Evolutionary conservation across 1,140 invertebrate genomes (phyloP), one percentile per base, ranked within the genome.

Genomic region (Araneus ventricosus): DNA sequence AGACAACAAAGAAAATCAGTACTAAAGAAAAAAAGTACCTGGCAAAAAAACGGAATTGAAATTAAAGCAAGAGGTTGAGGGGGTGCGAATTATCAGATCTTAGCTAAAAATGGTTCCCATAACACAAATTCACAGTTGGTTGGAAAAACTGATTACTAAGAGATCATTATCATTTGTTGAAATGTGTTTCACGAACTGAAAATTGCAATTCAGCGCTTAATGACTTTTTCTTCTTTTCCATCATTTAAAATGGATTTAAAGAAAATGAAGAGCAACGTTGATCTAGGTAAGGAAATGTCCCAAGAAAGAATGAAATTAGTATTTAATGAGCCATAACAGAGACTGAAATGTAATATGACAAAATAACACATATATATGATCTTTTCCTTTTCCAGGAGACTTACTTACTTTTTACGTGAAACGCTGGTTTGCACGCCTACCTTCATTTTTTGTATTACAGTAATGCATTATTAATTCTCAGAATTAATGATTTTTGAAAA

Each of bases 191-290:
- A 6, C 10, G 39, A 84, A 84, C 39, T 84, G 82, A 84, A 84
- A 84, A 84, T 84, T 84, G 82, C 39, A 52, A 45, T 52, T 84
- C 82, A n/a, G 45, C 8, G 20, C 82, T 84, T 84, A 84, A 84
- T 84, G 82, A 84, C 82, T 84, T 84, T 84, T 84, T 84, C 79
- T 39, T 84, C 41, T n/a, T n/a, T n/a, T n/a, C n/a, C n/a, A n/a
- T n/a, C 63, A 5, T 67, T 67, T 67, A 67, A 67, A 84, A 52
- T 84, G 39, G 24, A 84, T 57, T 45, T 27, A 27, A 45, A 84
- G 39, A 84, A 84, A 84, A 84, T n/a, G n/a, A 84, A 84, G 45
- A 45, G 82, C n/a, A 52, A 27, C 8, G 20, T 37, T 80, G 30
- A 20, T 84, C 39, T 30, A 84, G 82, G 82, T 84, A 84, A 84